These are phyloP conservation scores for Myrmecophaga tridactyla DNA, from an alignment of 2,113 vertebrate species.

Conservation along the genomic window DNA sequence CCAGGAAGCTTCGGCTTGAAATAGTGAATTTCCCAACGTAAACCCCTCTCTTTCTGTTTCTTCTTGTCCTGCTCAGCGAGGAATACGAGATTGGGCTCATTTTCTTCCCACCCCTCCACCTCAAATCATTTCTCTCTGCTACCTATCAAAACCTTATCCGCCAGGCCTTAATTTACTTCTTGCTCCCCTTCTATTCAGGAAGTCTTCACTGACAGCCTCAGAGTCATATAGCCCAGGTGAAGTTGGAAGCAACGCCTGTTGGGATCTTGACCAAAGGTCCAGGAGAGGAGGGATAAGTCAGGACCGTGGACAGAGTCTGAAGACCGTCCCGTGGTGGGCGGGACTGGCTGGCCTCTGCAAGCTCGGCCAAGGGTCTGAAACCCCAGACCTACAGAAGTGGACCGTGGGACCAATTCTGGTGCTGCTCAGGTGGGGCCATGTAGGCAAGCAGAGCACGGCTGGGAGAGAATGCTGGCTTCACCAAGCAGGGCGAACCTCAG, in stretches of 20 bases:
- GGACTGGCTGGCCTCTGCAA: not conserved
- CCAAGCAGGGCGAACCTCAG: too few species aligned
- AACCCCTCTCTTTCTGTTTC: not conserved
- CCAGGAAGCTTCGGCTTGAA: slow-evolving; percentile 4
- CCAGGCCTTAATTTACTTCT: not conserved
- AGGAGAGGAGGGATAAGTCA: not conserved
- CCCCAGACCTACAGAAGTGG: not conserved
- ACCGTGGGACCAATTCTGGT: not conserved
- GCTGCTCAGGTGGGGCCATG: not conserved
- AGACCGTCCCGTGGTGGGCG: accelerated
- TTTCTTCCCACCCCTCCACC: not conserved
- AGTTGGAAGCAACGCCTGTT: not conserved
- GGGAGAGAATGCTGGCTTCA: not conserved
- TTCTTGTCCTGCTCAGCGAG: not conserved
- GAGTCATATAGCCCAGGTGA: not conserved
- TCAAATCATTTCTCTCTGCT: not conserved
- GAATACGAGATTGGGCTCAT: not conserved
- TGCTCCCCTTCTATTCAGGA: not conserved
- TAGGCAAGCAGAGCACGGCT: not conserved
- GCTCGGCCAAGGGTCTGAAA: not conserved
- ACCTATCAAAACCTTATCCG: not conserved
- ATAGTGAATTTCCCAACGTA: not conserved
- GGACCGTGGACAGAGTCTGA: not conserved
- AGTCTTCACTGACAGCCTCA: not conserved
- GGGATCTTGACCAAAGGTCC: not conserved